Evolutionary conservation across 2,888 invertebrate genomes (phyloP).

Genomic region (Campopleginae sp.): DNA sequence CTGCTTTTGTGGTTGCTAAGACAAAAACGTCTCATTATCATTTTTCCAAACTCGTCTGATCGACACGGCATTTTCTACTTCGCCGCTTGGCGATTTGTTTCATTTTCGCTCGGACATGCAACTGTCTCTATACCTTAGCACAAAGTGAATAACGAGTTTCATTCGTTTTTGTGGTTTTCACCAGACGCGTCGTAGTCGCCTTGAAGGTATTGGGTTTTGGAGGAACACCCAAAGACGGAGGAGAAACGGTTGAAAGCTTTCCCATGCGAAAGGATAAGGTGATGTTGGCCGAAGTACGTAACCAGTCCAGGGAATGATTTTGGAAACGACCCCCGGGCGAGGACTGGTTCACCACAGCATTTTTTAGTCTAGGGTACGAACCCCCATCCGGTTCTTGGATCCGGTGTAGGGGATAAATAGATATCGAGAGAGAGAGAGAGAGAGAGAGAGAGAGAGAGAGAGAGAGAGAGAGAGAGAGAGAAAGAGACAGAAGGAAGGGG

Average conservation of each 20-base stretch:
- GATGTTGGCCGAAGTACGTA: slow-evolving; percentile 72
- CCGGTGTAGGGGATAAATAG: slow-evolving; percentile 73
- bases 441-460: slow-evolving; percentile 21
- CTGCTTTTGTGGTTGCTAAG: neutral
- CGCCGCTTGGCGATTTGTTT: neutral
- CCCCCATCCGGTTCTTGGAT: slow-evolving; percentile 75
- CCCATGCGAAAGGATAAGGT: slow-evolving; percentile 31
- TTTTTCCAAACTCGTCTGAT: slow-evolving; percentile 20
- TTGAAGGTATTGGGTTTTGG: slow-evolving; percentile 18
- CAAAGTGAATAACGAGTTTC: neutral
- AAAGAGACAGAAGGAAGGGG: slow-evolving; percentile 61
- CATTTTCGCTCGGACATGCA: neutral
- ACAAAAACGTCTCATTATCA: neutral
- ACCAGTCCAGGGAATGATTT: slow-evolving; percentile 76
- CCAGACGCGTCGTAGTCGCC: no score
- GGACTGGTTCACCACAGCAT: slow-evolving; percentile 80
- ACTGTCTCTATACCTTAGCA: neutral
- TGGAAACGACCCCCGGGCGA: slow-evolving; percentile 77
- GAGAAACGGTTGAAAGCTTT: slow-evolving; percentile 48
- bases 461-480: slow-evolving; percentile 62
- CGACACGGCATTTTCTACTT: slow-evolving; percentile 23
- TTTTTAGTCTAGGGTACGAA: slow-evolving; percentile 81
- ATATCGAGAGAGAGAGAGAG: slow-evolving; percentile 61
- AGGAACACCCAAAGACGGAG: neutral
- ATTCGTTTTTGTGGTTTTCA: neutral